Evolutionary conservation across 35 echinoderm and acorn worm species (phyloP).

Genomic region (Apostichopus parvimensis): DNA sequence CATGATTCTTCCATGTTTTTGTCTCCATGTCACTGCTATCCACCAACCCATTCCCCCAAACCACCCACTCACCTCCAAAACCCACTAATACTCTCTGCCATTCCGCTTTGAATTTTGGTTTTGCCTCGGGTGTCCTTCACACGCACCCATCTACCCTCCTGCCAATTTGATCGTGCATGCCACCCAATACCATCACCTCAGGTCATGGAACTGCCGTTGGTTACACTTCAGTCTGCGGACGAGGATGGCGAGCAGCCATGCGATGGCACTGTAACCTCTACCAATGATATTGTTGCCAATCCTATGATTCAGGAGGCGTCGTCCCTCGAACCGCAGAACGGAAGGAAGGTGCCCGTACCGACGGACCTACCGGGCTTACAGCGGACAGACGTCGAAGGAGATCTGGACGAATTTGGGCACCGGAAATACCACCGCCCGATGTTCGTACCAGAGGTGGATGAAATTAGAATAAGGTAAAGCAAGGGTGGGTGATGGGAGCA

Average conservation of each 20-base stretch:
- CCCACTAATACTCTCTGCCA: no score
- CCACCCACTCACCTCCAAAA: no score
- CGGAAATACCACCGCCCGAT: constrained; percentile 53
- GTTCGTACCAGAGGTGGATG: constrained; percentile 95
- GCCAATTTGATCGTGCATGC: constrained; percentile 33
- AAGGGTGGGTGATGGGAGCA: no score
- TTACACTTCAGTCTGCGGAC: constrained; percentile 72
- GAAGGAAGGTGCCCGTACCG: constrained; percentile 71
- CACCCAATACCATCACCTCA: constrained; percentile 14
- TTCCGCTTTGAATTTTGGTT: background rate
- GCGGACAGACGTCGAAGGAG: constrained; percentile 59
- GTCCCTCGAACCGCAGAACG: constrained; percentile 37
- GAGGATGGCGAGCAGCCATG: constrained; percentile 47
- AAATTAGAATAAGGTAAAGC: constrained; percentile 91
- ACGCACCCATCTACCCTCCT: background rate
- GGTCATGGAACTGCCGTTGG: constrained; percentile 64
- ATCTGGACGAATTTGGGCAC: constrained; percentile 12
- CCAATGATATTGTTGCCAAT: constrained; percentile 54
- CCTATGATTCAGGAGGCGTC: constrained; percentile 42
- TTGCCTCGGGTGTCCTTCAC: background rate
- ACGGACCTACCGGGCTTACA: constrained; percentile 90
- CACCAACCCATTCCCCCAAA: no score
- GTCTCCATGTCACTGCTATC: no score
- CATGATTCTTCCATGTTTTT: no score
- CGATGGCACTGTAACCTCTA: constrained; percentile 46